These are phyloP conservation scores for Bos indicus DNA, from an alignment of 2,113 vertebrate genomes.

Conservation along the genomic window DNA sequence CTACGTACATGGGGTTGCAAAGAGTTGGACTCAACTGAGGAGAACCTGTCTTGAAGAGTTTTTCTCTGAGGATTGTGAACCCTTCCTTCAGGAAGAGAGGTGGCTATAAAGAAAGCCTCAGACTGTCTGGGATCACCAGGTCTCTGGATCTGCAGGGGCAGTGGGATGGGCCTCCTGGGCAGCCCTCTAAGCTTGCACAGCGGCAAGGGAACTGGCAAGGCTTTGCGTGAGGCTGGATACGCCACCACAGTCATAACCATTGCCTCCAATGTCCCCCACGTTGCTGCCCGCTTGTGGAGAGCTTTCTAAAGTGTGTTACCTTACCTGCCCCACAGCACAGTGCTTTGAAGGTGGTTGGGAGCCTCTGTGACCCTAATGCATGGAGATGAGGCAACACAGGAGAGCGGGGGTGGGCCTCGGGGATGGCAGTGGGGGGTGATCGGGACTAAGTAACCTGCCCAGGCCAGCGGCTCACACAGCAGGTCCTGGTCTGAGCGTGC, in stretches of 20 bases:
- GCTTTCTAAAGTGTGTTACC: background rate
- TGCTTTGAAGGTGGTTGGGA: background rate
- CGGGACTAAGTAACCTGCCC: background rate
- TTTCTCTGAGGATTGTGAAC: background rate
- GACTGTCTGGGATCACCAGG: background rate
- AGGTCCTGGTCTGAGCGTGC: background rate
- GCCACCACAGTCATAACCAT: background rate
- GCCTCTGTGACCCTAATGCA: accelerated
- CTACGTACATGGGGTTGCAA: accelerated
- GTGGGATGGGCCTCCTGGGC: background rate
- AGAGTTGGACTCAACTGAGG: background rate
- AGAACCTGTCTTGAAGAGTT: background rate
- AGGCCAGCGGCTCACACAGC: background rate
- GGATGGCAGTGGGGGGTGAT: accelerated
- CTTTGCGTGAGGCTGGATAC: background rate
- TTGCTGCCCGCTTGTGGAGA: background rate
- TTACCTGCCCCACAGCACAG: background rate
- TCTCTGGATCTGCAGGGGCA: background rate
- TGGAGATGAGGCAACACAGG: background rate
- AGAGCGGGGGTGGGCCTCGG: accelerated
- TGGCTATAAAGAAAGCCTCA: background rate
- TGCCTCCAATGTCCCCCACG: background rate
- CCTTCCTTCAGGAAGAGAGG: background rate
- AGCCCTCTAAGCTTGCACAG: background rate
- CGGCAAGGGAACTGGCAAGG: background rate